A percentile compares a stretch with the other conserved stretches of the same genome.
phyloP scores from a whole-genome alignment of 2,888 invertebrate genomes.

The Notodromas monacha region DNA sequence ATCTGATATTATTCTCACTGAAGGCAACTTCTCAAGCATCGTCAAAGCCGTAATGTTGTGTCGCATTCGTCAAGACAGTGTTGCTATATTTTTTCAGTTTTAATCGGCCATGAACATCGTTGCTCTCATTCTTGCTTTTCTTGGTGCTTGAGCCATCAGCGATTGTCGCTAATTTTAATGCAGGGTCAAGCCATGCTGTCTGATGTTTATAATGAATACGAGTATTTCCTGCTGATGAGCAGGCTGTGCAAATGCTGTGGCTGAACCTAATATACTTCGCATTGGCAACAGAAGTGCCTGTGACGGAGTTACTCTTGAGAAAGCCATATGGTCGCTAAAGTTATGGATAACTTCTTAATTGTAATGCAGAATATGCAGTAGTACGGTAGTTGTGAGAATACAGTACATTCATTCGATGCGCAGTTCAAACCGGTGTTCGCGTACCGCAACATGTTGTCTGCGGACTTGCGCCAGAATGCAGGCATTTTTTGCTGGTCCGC shows the following conservation, averaged over 20 bases:
- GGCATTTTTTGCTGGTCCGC: too few species aligned
- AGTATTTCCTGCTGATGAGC: conserved; percentile 10
- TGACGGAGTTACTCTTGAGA: conserved; percentile 56
- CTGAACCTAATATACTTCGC: conserved; percentile 90
- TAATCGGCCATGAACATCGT: conserved; percentile 96
- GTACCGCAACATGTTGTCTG: too few species aligned
- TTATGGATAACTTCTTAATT: too few species aligned
- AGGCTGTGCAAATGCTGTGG: conserved; percentile 99
- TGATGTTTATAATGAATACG: conserved; percentile 10
- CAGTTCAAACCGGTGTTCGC: too few species aligned
- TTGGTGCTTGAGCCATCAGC: conserved; percentile 88
- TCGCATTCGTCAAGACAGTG: conserved; percentile 93
- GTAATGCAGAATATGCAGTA: too few species aligned
- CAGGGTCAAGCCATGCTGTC: neutral
- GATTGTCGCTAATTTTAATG: conserved; percentile 60
- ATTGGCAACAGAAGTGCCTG: conserved; percentile 82
- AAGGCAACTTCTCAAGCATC: conserved; percentile 96
- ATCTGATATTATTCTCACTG: conserved; percentile 91
- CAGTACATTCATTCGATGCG: too few species aligned
- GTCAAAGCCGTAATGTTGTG: conserved; percentile 99
- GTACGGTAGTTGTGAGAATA: too few species aligned
- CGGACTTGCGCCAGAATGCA: too few species aligned
- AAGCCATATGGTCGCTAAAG: conserved; percentile 95
- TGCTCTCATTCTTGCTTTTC: conserved; percentile 90
- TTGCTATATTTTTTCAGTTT: conserved; percentile 96